Evolutionary conservation across 2,113 vertebrate genomes (phyloP).

Genomic region (Saguinus midas): DNA sequence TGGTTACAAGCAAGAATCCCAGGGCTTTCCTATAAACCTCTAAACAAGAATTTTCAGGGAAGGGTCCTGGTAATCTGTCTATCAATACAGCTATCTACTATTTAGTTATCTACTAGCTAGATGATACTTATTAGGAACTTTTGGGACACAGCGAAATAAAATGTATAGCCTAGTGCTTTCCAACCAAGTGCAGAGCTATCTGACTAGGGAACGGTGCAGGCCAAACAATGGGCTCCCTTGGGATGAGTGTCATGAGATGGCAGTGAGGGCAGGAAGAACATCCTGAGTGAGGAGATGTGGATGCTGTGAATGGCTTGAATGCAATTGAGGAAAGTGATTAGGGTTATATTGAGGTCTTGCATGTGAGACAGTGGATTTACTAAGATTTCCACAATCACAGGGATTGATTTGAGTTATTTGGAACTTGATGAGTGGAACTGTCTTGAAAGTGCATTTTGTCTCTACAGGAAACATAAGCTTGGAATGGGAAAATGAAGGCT

Average conservation of each 20-base stretch:
- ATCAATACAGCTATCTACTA: neutral
- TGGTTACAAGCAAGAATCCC: neutral
- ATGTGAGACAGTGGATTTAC: neutral
- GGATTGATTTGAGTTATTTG: neutral
- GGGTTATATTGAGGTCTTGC: neutral
- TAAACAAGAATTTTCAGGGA: neutral
- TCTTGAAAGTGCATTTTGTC: slow-evolving; percentile 9
- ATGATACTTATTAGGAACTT: neutral
- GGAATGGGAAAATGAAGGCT: neutral
- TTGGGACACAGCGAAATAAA: neutral
- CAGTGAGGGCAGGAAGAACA: neutral
- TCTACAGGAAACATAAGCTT: neutral
- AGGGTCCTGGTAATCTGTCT: neutral
- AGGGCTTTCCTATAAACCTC: neutral
- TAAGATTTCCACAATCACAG: neutral
- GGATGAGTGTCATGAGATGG: neutral
- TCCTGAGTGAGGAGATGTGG: neutral
- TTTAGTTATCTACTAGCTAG: neutral
- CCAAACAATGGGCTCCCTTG: neutral
- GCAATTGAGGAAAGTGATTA: neutral
- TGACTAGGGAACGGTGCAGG: neutral
- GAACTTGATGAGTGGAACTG: neutral
- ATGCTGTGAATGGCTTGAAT: neutral
- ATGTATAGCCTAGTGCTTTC: neutral
- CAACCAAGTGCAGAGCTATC: neutral